Evolutionary conservation across 2,888 invertebrate species (phyloP), one percentile per base, ranked within the genome.

Genomic region (Strigamia maritima): DNA sequence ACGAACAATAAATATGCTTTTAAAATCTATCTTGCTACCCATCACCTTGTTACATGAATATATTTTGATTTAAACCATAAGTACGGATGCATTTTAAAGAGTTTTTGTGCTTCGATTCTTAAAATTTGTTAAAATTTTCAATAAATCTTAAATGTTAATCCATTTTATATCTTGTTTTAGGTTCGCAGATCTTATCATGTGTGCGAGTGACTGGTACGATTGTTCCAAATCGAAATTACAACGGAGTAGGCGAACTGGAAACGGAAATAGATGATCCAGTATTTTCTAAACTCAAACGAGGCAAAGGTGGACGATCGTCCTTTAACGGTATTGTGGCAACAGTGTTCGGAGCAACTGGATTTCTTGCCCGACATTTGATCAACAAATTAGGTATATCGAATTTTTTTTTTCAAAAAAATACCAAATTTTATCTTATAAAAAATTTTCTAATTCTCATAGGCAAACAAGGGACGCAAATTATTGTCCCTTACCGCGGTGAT

Each of bases 311-410:
- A 22, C 91, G 99, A 44, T 93, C 94, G 82, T 98, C 97, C 84
- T 99, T 98, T 86, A 98, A 94, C 87, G 99, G 99, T 0, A 89
- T 94, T 79, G 96, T 98, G 1, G 96, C 95, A n/a, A 99, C 99
- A n/a, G 93, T 99, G 0, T 98, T 98, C 86, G 98, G 98, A 78
- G 91, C 91, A 79, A 92, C 92, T 44, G 98, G 98, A 1, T 95
- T 95, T 84, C 87, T 98, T 0, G 99, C 98, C 0, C 89, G 91
- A 82, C 92, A 93, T 88, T 90, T 98, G 19, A 92, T 93, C 85
- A 97, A 96, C 85, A 91, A 92, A 84, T 88, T 99, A 79, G 98
- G 97, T 83, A 1, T 4, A 16, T 44, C 14, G 1, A 44, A 16
- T 44, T 44, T 22, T 49, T 77, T 22, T n/a, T n/a, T n/a, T n/a